Evolutionary conservation across 1,140 invertebrate genomes (phyloP).

Genomic region (Pogonomyrmex californicus): DNA sequence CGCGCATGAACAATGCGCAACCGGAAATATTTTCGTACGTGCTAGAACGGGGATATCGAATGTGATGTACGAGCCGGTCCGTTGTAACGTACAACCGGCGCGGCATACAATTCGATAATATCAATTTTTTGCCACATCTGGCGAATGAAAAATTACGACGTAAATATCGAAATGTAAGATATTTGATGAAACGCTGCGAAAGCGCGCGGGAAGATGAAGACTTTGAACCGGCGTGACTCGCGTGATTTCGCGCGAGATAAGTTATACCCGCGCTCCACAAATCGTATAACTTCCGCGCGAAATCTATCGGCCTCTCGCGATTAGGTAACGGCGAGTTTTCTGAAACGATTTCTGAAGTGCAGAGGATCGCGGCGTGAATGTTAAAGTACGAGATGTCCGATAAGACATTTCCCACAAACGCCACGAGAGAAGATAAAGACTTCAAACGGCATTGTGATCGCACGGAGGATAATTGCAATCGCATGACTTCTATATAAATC

Average conservation of each 20-base stretch:
- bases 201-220: background rate
- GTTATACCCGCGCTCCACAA: background rate
- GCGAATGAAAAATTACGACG: constrained; percentile 5
- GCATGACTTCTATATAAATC: constrained; percentile 71
- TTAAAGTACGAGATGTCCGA: background rate
- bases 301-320: constrained; percentile 1
- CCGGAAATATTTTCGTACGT: constrained; percentile 38
- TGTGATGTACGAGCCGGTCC: constrained; percentile 14
- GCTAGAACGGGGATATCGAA: constrained; percentile 9
- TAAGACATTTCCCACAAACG: constrained; percentile 5
- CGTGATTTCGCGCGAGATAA: constrained; percentile 1
- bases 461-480: constrained; percentile 46
- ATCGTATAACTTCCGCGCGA: background rate
- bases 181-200: background rate
- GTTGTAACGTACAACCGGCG: constrained; percentile 27
- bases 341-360: background rate
- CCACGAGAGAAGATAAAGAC: constrained; percentile 29
- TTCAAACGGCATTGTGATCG: constrained; percentile 45
- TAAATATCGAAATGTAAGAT: constrained; percentile 16
- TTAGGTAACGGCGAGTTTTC: constrained; percentile 9
- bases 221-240: constrained; percentile 1
- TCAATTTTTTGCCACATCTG: constrained; percentile 20
- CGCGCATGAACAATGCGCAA: constrained; percentile 14
- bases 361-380: background rate
- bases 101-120: constrained; percentile 29